These are phyloP conservation scores for Pithys albifrons DNA, from an alignment of 2,113 vertebrate species.

Conservation along the genomic window DNA sequence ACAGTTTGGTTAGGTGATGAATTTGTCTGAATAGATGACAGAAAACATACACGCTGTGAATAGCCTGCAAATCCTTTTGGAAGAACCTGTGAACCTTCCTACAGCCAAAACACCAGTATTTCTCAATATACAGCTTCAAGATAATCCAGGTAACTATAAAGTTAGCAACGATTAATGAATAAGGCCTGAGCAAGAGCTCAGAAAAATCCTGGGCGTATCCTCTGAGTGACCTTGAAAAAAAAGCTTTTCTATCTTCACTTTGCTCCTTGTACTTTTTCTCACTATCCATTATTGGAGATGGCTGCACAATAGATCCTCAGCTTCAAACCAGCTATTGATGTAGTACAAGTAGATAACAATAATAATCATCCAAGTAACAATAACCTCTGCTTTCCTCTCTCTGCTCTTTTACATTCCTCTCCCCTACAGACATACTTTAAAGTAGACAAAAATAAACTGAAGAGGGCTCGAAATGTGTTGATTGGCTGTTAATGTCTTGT, in stretches of 20 bases:
- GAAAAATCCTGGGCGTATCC: not conserved
- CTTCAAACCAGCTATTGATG: not conserved
- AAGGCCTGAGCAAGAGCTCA: not conserved
- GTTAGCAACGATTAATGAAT: not conserved
- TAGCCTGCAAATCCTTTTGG: not conserved
- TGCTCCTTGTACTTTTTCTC: not conserved
- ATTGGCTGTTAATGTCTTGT: not conserved
- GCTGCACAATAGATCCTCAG: not conserved
- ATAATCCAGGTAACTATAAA: not conserved
- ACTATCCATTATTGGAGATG: not conserved
- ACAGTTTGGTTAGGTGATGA: not conserved
- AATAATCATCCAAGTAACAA: not conserved
- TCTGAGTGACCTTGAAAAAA: not conserved
- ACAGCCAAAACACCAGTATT: not conserved
- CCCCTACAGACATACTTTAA: not conserved
- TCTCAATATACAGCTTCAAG: not conserved
- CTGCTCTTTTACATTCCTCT: not conserved
- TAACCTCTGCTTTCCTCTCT: not conserved
- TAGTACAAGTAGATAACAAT: not conserved
- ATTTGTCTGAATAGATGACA: not conserved
- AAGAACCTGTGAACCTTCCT: not conserved
- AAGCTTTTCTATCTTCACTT: not conserved
- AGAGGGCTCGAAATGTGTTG: not conserved
- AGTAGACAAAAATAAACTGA: not conserved
- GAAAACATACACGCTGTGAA: not conserved